These are phyloP conservation scores for Prietella phreatophila DNA, from an alignment of 2,113 vertebrate genomes.

Conservation along the genomic window DNA sequence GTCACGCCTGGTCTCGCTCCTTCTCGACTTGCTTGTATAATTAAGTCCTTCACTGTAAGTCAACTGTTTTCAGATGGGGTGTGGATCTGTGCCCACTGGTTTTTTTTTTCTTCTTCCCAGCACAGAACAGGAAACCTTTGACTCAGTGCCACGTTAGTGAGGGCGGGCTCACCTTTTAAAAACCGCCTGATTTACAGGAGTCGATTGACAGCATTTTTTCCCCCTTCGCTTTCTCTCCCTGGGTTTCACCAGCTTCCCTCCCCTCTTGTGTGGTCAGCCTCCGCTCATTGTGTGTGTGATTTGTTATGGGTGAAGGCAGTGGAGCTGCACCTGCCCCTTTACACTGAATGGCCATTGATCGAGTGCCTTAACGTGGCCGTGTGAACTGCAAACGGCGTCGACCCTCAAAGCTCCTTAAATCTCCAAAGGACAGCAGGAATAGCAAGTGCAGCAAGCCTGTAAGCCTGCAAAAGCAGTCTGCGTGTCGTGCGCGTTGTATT, in stretches of 20 bases:
- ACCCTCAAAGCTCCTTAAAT: constrained; percentile 48
- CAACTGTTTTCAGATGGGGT: constrained; percentile 32
- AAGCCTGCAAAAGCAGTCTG: constrained; percentile 26
- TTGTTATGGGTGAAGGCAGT: constrained; percentile 47
- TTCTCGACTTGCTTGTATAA: constrained; percentile 22
- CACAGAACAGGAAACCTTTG: constrained; percentile 48
- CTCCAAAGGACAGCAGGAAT: constrained; percentile 37
- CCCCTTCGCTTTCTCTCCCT: background rate
- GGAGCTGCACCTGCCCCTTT: constrained; percentile 55
- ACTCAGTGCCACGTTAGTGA: background rate
- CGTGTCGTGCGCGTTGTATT: constrained; percentile 25
- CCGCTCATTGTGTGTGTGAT: constrained; percentile 48
- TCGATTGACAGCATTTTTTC: constrained; percentile 25
- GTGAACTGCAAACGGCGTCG: constrained; percentile 33
- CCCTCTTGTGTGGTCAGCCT: constrained; percentile 49
- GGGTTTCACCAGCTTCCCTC: constrained; percentile 5
- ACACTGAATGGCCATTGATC: constrained; percentile 43
- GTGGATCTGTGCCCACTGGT: constrained; percentile 48
- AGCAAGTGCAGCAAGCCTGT: constrained; percentile 36
- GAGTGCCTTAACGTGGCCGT: constrained; percentile 19
- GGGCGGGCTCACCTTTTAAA: constrained; percentile 18
- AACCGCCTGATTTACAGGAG: constrained; percentile 46
- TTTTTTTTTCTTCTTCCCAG: background rate
- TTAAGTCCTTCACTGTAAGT: constrained; percentile 32
- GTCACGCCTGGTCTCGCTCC: background rate